A percentile compares a stretch with the other conserved stretches of the same genome.
Evolutionary conservation across 2,797 vertebrate species (phyloP).

Genomic region (Adelosebastes latens): DNA sequence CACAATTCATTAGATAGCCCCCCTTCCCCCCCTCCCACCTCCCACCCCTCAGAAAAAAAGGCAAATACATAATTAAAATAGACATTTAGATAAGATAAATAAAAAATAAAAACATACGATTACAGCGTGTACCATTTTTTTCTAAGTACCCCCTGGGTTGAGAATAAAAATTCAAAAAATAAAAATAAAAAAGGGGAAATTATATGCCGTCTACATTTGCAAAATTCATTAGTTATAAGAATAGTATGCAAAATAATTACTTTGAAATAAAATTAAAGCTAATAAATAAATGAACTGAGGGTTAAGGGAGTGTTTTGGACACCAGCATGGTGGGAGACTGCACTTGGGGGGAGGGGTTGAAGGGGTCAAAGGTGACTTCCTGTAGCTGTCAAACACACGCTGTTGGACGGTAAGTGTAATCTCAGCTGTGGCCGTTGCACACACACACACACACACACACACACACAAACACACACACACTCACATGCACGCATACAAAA

Average conservation of each 20-base stretch:
- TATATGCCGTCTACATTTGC: conserved; percentile 61
- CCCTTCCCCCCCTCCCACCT: not conserved
- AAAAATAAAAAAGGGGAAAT: conserved; percentile 40
- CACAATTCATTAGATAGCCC: conserved; percentile 81
- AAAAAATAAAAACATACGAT: conserved; percentile 83
- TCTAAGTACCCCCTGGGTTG: conserved; percentile 83
- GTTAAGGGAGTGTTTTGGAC: conserved; percentile 16
- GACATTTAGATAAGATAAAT: conserved; percentile 93
- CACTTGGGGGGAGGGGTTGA: conserved; percentile 32
- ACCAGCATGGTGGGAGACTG: conserved; percentile 45
- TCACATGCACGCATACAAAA: not conserved
- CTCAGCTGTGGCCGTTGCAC: conserved; percentile 75
- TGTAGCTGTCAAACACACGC: conserved; percentile 77
- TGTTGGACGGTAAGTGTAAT: conserved; percentile 75
- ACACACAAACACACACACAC: not conserved
- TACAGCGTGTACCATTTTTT: conserved; percentile 90
- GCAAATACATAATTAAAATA: conserved; percentile 87
- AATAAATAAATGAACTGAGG: conserved; percentile 86
- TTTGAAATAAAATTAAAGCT: conserved; percentile 87
- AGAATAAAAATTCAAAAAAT: conserved; percentile 39
- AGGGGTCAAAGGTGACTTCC: conserved; percentile 84
- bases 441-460: not conserved
- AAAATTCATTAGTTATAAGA: conserved; percentile 77
- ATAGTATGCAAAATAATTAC: conserved; percentile 85
- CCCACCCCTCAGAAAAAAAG: conserved; percentile 68